These are phyloP conservation scores for Eulemur rubriventer DNA, from an alignment of 2,797 vertebrate species.

Conservation along the genomic window DNA sequence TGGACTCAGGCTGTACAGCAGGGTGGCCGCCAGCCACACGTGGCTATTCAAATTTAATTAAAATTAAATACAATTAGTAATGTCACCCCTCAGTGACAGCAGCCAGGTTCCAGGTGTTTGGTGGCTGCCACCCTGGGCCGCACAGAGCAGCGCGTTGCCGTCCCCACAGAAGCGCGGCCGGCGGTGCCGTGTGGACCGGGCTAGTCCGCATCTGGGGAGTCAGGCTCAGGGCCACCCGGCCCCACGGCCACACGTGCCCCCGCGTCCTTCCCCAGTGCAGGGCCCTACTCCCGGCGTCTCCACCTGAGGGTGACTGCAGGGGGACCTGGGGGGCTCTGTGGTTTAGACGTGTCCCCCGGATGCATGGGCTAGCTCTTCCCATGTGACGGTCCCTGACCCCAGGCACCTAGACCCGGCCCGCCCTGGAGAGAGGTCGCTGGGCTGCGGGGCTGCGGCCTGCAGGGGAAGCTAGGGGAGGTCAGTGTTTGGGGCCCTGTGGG, in stretches of 20 bases:
- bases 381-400: not conserved
- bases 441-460: no score
- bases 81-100: fast-evolving
- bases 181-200: not conserved
- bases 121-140: not conserved
- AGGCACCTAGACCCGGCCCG: not conserved
- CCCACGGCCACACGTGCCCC: fast-evolving
- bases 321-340: fast-evolving
- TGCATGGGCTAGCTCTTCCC: not conserved
- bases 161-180: no score
- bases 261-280: fast-evolving
- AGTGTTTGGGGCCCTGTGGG: not conserved
- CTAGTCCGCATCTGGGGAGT: not conserved
- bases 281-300: not conserved
- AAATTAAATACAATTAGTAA: not conserved
- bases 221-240: not conserved
- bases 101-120: not conserved
- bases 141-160: fast-evolving
- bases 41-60: no score
- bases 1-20: not conserved
- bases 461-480: not conserved
- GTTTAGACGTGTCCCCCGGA: not conserved
- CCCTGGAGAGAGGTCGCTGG: not conserved
- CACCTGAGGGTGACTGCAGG: no score
- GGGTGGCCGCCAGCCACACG: not conserved